phyloP scores from a whole-genome alignment of 2,113 vertebrate species.

The Camelus bactrianus region DNA sequence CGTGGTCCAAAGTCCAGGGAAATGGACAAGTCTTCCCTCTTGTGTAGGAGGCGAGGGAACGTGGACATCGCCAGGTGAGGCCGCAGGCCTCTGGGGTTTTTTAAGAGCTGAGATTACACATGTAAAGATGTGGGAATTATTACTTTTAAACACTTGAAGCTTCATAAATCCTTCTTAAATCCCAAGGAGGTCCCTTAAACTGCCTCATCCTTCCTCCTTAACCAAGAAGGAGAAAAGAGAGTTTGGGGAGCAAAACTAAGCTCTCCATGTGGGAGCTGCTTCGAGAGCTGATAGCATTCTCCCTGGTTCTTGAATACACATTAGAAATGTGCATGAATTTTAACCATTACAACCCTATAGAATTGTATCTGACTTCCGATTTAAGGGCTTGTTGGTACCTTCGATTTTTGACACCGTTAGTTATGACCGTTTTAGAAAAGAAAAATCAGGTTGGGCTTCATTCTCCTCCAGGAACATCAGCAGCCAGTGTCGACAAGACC shows the following conservation, averaged over 20 bases:
- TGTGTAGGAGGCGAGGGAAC: neutral
- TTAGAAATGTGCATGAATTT: neutral
- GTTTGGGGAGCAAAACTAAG: neutral
- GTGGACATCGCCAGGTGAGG: neutral
- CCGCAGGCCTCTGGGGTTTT: neutral
- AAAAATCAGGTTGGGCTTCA: neutral
- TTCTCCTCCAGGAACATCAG: neutral
- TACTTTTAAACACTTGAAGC: constrained; percentile 18
- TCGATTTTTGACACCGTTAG: constrained; percentile 9
- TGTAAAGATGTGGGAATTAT: neutral
- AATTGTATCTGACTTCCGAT: neutral
- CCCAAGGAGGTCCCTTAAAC: neutral
- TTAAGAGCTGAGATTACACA: neutral
- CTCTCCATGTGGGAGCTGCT: neutral
- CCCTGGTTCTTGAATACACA: neutral
- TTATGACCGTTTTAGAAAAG: constrained; percentile 26
- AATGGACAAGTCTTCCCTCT: neutral
- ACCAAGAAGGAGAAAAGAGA: neutral
- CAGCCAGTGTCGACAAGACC: neutral
- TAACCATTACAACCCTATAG: neutral
- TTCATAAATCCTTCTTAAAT: constrained; percentile 32
- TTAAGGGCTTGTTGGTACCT: neutral
- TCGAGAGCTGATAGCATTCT: neutral
- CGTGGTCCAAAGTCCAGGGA: neutral
- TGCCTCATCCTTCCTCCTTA: neutral